Evolutionary conservation across 1,140 invertebrate genomes (phyloP).

Genomic region (Trichonephila clavipes): DNA sequence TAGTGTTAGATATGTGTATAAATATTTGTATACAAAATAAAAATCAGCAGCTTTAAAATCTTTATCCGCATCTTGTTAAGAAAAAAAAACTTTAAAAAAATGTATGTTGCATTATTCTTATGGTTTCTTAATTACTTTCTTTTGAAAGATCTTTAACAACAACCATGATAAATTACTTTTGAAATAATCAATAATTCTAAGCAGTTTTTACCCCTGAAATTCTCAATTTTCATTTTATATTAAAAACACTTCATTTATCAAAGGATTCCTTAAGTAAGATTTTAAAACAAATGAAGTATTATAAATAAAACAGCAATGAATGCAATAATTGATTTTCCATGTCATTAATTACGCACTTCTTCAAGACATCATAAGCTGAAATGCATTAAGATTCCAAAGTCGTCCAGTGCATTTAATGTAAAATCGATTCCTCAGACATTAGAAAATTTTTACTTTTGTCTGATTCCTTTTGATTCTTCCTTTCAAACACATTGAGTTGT

Average conservation of each 20-base stretch:
- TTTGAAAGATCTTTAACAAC: not conserved
- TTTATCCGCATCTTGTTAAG: too few species aligned
- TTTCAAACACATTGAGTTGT: constrained; percentile 12
- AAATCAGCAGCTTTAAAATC: too few species aligned
- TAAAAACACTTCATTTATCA: not conserved
- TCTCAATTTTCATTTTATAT: not conserved
- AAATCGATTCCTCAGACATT: constrained; percentile 9
- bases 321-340: constrained; percentile 16
- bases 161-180: constrained; percentile 17
- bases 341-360: constrained; percentile 17
- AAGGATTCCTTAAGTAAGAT: not conserved
- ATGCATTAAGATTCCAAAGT: constrained; percentile 18
- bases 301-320: constrained; percentile 28
- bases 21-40: too few species aligned
- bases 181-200: not conserved
- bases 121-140: not conserved
- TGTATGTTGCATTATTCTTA: not conserved
- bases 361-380: constrained; percentile 17
- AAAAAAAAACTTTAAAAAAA: too few species aligned
- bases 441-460: not conserved
- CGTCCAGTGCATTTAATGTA: not conserved
- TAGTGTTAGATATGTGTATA: too few species aligned
- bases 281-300: constrained; percentile 7
- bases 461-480: not conserved
- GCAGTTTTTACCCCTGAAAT: not conserved